Evolutionary conservation across 2,797 vertebrate genomes (phyloP).

Genomic region (Phrynocephalus vlangalii): DNA sequence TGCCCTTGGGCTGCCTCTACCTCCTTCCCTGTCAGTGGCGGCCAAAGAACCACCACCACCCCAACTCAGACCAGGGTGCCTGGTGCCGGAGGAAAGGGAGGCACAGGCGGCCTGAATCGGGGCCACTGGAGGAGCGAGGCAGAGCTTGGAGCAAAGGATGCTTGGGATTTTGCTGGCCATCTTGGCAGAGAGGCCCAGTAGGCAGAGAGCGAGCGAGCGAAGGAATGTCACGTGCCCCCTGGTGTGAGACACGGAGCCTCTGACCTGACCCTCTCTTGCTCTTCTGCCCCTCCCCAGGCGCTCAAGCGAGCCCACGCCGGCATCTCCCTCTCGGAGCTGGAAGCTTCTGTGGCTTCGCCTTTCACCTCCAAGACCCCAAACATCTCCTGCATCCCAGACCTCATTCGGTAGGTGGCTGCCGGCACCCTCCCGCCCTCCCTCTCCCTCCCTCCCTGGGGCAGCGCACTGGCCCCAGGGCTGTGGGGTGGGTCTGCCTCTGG

Average conservation of each 20-base stretch:
- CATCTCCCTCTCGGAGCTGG: slow-evolving; percentile 67
- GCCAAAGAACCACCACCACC: too few species aligned
- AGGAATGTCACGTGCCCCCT: neutral
- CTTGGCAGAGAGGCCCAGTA: neutral
- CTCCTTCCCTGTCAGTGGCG: too few species aligned
- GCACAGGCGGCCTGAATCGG: too few species aligned
- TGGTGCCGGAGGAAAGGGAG: neutral
- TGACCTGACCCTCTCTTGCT: neutral
- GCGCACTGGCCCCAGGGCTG: too few species aligned
- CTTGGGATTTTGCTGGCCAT: fast-evolving
- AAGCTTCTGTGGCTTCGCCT: slow-evolving; percentile 67
- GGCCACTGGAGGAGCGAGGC: too few species aligned
- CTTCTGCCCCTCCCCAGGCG: slow-evolving; percentile 41
- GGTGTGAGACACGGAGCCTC: too few species aligned
- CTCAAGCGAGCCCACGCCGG: slow-evolving; percentile 62
- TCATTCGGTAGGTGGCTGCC: slow-evolving; percentile 57
- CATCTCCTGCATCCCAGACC: slow-evolving; percentile 66
- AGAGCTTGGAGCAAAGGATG: too few species aligned
- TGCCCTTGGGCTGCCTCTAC: too few species aligned
- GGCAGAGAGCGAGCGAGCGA: neutral
- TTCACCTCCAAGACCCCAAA: slow-evolving; percentile 65
- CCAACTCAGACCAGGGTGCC: neutral
- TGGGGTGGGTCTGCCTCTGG: neutral
- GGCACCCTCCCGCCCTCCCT: too few species aligned
- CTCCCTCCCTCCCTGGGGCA: neutral